Base-by-base conservation (phyloP, 1,140 invertebrate species). In the Drosophila dunni region DNA sequence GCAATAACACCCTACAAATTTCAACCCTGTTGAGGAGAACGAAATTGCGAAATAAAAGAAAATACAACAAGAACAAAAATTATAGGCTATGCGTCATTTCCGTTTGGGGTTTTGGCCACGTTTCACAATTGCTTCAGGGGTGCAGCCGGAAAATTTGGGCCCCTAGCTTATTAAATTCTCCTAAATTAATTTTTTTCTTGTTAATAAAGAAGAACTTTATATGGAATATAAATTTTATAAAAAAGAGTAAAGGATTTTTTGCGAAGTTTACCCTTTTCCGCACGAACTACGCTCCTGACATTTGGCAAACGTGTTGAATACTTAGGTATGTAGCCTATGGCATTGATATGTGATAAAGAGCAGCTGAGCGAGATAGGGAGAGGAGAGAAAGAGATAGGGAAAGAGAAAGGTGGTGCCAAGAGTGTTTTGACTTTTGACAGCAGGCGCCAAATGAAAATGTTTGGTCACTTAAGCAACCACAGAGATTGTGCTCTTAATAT, bases 71-170 rank as follows among this genome's bases (percentile, higher is more conserved):
- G 15, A 60, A 58, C 42, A 20, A 29, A 56, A 73, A 38, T 53
- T 40, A 80, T 46, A 57, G 60, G n/a, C 75, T 51, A 70, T 85
- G 82, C 82, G 82, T 85, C 83, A 88, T 79, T 73, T 85, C 79
- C 79, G 61, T 40, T 75, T 46, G 13, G 17, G 60, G 15, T 9
- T 48, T 20, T 44, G 46, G 38, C 33, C 40, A 42, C 40, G 13
- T 42, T 38, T 42, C n/a, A n/a, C n/a, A 29, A 29, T 29, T 29
- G 6, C 5, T 29, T 29, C 24, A 29, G 24, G 24, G 4, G 24
- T 6, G 24, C 6, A 29, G 24, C 6, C 0, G 2, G 24, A 29
- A 3, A 5, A 5, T 29, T 29, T 29, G 24, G 24, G 24, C 4
- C 24, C 3, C 24, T 29, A 3, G 24, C 6, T 29, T 29, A 5